Evolutionary conservation across 2,797 vertebrate genomes (phyloP).

Genomic region (Euphonia xanthogaster): DNA sequence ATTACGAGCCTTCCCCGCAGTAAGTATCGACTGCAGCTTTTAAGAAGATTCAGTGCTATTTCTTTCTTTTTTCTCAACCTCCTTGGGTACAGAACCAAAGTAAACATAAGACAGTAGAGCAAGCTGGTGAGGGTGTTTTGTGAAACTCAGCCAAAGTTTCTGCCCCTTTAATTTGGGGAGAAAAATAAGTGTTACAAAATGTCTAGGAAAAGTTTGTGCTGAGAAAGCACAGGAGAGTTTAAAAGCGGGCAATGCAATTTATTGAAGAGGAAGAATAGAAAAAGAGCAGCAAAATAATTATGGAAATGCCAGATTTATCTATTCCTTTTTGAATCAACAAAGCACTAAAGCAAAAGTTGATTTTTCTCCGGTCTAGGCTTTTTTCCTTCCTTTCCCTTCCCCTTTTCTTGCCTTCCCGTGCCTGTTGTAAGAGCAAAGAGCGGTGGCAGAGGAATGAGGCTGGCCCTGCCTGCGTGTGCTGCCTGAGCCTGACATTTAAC

Average conservation of each 20-base stretch:
- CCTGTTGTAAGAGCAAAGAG: background rate
- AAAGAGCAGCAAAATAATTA: background rate
- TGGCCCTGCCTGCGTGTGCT: background rate
- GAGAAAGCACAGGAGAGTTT: slow-evolving; percentile 21
- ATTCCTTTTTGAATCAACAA: background rate
- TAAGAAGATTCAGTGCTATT: slow-evolving; percentile 12
- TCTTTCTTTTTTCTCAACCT: slow-evolving; percentile 33
- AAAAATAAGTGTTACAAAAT: slow-evolving; percentile 31
- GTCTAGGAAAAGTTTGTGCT: background rate
- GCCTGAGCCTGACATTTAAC: background rate
- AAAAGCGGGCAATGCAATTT: background rate
- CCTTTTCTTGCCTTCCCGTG: background rate
- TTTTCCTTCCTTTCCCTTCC: background rate
- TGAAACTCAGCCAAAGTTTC: slow-evolving; percentile 24
- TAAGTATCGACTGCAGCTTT: slow-evolving; percentile 50
- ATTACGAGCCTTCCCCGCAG: slow-evolving; percentile 29
- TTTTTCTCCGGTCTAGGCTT: background rate
- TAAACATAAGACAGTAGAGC: slow-evolving; percentile 26
- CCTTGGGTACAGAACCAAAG: slow-evolving; percentile 24
- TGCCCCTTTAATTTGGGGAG: slow-evolving; percentile 31
- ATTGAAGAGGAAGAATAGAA: background rate
- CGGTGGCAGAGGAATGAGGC: background rate
- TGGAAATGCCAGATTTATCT: background rate
- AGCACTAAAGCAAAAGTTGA: background rate
- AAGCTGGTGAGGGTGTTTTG: slow-evolving; percentile 23